phyloP scores from a whole-genome alignment of 2,888 invertebrate species.

The Mythimna pallens region DNA sequence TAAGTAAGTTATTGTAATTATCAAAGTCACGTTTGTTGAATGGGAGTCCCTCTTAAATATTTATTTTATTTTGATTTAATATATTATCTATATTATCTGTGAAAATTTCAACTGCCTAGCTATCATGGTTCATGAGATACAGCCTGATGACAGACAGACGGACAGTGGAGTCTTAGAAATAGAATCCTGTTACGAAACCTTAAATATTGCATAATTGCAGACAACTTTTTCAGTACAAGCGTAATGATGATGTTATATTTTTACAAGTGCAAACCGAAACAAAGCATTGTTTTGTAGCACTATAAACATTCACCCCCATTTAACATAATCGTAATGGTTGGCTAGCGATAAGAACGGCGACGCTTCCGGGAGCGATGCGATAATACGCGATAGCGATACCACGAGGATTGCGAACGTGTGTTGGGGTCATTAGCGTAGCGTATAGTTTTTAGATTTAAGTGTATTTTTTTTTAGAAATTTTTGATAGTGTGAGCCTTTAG shows the following conservation, averaged over 20 bases:
- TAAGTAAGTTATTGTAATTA: too few relatives aligned
- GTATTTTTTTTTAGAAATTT: background rate
- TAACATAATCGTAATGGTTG: slow-evolving; percentile 56
- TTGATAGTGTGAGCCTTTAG: too few relatives aligned
- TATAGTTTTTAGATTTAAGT: slow-evolving; percentile 29
- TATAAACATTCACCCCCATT: slow-evolving; percentile 49
- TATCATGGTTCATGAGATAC: too few relatives aligned
- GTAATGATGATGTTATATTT: background rate
- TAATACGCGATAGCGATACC: slow-evolving; percentile 66
- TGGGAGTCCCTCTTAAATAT: too few relatives aligned
- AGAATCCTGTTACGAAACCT: too few relatives aligned
- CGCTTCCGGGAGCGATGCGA: slow-evolving; percentile 75
- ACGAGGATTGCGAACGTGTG: slow-evolving; percentile 59
- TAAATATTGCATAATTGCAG: too few relatives aligned
- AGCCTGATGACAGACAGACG: too few relatives aligned
- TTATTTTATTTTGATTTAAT: too few relatives aligned
- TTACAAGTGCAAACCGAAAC: slow-evolving; percentile 6
- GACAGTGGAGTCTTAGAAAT: too few relatives aligned
- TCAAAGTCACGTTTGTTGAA: too few relatives aligned
- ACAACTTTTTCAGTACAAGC: background rate
- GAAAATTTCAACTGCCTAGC: too few relatives aligned
- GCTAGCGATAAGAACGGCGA: slow-evolving; percentile 69
- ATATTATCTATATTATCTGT: too few relatives aligned
- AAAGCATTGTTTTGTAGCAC: slow-evolving; percentile 17
- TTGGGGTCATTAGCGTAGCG: slow-evolving; percentile 56